Evolutionary conservation across 2,888 invertebrate species (phyloP), one percentile per base, ranked within the genome.

Genomic region (Amphipoea oculea): DNA sequence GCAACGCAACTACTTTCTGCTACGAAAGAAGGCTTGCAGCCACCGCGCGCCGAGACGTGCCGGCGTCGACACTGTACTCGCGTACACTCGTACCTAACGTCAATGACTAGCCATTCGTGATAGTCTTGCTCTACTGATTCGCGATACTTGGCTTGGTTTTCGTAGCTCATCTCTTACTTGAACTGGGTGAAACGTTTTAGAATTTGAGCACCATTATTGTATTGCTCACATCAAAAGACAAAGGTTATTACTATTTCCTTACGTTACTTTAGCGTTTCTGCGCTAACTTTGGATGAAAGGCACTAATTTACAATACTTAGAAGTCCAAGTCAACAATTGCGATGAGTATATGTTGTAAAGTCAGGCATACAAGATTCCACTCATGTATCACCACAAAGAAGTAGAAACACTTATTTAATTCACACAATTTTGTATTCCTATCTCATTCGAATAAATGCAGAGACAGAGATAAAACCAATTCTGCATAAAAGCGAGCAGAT

Each of bases 391-490:
- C 71, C 81, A 76, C 67, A 85, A 83, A 82, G 85, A 91, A 86
- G 82, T 89, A 87, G 86, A 88, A 87, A 87, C 88, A 88, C 88
- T 89, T 90, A 89, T 89, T 85, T 85, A 83, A 86, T 81, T 85
- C 91, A 92, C 92, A 94, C 92, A 93, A 94, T 92, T 92, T 91
- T 86, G 88, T 92, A 92, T 92, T 90, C 91, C 90, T 92, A 92
- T 95, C 96, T 95, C 95, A 94, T 94, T 95, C 93, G 92, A 93
- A 95, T 96, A 97, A 97, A 97, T 97, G 96, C 96, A 93, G 95
- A 96, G 96, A 96, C 92, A 90, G 88, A 89, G 90, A 92, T 91
- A 91, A 92, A 92, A 93, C 91, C 90, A 91, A 94, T 94, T 93
- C 93, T 94, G 94, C 90, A 92, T 88, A 93, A 92, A 93, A 93